phyloP scores from a whole-genome alignment of 2,797 vertebrate species.

The Triplophysa bombifrons region DNA sequence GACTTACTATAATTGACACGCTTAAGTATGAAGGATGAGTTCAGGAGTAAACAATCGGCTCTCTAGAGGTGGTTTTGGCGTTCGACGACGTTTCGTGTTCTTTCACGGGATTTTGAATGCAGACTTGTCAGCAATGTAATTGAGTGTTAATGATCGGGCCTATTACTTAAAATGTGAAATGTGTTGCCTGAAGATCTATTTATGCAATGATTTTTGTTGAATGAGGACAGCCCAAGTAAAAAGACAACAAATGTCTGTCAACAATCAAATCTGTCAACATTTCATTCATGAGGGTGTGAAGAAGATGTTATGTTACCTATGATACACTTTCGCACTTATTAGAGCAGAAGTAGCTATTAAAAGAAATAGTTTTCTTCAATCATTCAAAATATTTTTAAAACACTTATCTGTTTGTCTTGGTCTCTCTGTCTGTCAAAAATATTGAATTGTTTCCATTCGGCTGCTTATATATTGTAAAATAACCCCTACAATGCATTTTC shows the following conservation, averaged over 20 bases:
- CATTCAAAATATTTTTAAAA: neutral
- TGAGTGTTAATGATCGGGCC: constrained; percentile 5
- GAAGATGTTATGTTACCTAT: neutral
- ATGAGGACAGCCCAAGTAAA: neutral
- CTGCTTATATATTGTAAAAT: neutral
- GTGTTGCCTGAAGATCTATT: neutral
- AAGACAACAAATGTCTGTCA: neutral
- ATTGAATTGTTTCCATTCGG: constrained; percentile 19
- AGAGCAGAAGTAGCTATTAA: neutral
- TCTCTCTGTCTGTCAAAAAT: neutral
- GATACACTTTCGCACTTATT: neutral
- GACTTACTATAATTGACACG: neutral
- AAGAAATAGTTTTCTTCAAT: neutral
- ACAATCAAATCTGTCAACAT: neutral
- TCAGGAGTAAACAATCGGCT: constrained; percentile 1
- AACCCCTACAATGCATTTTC: neutral
- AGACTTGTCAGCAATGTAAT: constrained; percentile 16
- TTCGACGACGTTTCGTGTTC: neutral
- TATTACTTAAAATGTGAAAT: neutral
- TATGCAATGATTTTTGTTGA: neutral
- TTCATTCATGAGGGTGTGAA: no score
- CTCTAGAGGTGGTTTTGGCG: constrained; percentile 6
- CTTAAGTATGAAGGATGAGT: constrained; percentile 4
- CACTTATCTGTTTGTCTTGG: no score
- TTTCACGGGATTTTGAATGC: neutral